Percentiles rank a stretch among this genome's conserved stretches.
phyloP scores from a whole-genome alignment of 53 echinoderm and acorn worm genomes.

The Mesocentrotus franciscanus region DNA sequence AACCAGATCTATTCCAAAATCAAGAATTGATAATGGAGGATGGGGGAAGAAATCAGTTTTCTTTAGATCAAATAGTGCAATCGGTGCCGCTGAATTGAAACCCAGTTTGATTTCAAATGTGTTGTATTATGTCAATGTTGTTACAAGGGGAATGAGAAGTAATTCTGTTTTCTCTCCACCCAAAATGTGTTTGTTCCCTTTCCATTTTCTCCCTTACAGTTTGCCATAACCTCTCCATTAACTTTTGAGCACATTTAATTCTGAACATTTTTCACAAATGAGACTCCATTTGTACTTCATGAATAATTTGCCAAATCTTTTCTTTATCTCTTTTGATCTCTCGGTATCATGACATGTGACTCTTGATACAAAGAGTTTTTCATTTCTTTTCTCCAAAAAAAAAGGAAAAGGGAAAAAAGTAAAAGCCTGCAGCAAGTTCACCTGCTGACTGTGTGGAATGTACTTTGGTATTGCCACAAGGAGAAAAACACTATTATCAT shows the following conservation, averaged over 20 bases:
- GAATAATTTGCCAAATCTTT: conserved; percentile 21
- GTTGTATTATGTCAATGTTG: conserved; percentile 15
- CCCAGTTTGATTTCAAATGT: conserved; percentile 1
- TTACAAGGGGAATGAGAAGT: not conserved
- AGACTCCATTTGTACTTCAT: not conserved
- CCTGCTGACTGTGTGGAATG: conserved; percentile 6
- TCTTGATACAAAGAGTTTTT: not conserved
- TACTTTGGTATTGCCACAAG: conserved; percentile 23
- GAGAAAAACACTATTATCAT: not conserved
- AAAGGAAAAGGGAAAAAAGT: not conserved
- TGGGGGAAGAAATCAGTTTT: conserved; percentile 25
- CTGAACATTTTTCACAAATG: conserved; percentile 25
- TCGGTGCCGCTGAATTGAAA: not conserved
- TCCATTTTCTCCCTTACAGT: not conserved
- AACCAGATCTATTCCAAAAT: conserved; percentile 21
- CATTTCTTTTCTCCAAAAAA: not conserved
- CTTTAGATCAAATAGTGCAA: conserved; percentile 45
- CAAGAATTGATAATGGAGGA: conserved; percentile 9
- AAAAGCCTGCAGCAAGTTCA: conserved; percentile 9
- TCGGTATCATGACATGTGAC: not conserved
- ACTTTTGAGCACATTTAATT: not conserved
- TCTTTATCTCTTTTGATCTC: conserved; percentile 26
- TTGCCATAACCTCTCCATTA: not conserved
- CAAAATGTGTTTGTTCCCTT: not conserved
- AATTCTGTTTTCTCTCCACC: not conserved